Evolutionary conservation across 2,888 invertebrate genomes (phyloP), one percentile per base, ranked within the genome.

Genomic region (Cantharis flavilabris): DNA sequence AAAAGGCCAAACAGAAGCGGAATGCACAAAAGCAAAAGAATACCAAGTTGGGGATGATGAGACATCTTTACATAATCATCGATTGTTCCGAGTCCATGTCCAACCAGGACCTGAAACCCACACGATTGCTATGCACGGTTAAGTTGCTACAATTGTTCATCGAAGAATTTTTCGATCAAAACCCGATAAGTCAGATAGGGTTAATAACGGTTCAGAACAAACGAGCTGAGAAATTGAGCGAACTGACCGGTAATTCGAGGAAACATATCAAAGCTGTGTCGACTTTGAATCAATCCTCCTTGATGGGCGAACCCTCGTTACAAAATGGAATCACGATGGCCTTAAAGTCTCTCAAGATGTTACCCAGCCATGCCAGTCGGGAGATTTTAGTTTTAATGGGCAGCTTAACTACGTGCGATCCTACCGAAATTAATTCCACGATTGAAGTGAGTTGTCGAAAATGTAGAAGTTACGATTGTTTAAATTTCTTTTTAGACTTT

Each of bases 121-220:
- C 96, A 3, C 90, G 98, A 80, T 92, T 98, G 80, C 86, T 96
- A 3, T 97, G 97, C 84, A 94, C 96, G 4, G 86, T 96, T 3
- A 98, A 98, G 96, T 90, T 98, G 13, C 87, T 99, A 78, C 96
- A 98, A 89, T 93, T 94, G 80, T 99, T 99, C 88, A 93, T 99
- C 76, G 96, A 98, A 83, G 98, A 98, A 87, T 99, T 96, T 87
- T 98, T 99, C 88, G 98, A 99, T 88, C 98, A 98, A 88, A 99
- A 99, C 89, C 99, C 99, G 10, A 95, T 99, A 73, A 98, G 98
- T 86, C 99, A 99, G 88, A 90, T 99, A 81, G 99, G 99, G 23
- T 90, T 99, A 62, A 95, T 99, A 80, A 90, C 94, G 10, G 95
- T 98, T 85, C 94, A 95, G 85, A 98, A 98, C 86, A 99, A 99